A percentile compares a stretch with the other conserved stretches of the same genome.
phyloP scores from a whole-genome alignment of 2,797 vertebrate species.

The Cichlasoma orientale region DNA sequence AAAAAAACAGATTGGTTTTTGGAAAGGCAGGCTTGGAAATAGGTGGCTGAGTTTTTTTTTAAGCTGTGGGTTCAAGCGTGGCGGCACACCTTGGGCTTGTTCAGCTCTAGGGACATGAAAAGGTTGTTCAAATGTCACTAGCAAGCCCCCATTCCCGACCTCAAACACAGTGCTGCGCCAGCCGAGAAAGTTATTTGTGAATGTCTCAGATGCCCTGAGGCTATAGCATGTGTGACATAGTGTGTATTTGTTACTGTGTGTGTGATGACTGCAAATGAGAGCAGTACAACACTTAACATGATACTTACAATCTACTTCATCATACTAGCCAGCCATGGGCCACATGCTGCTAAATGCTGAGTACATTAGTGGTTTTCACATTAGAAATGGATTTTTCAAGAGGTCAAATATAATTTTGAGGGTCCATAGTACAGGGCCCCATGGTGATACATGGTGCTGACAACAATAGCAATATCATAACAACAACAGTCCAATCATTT shows the following conservation, averaged over 20 bases:
- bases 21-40: slow-evolving; percentile 55
- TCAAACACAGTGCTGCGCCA: slow-evolving; percentile 41
- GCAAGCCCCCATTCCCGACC: slow-evolving; percentile 42
- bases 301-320: slow-evolving; percentile 43
- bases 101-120: slow-evolving; percentile 65
- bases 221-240: slow-evolving; percentile 41
- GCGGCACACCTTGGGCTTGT: slow-evolving; percentile 66
- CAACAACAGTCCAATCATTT: slow-evolving; percentile 60
- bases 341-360: slow-evolving; percentile 36
- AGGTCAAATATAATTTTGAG: not conserved
- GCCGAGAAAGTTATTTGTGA: slow-evolving; percentile 61
- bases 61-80: slow-evolving; percentile 62
- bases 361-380: slow-evolving; percentile 19
- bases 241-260: slow-evolving; percentile 34
- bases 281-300: slow-evolving; percentile 37
- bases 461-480: slow-evolving; percentile 26
- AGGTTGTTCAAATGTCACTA: slow-evolving; percentile 79
- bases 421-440: slow-evolving; percentile 6
- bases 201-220: slow-evolving; percentile 62
- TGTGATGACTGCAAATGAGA: slow-evolving; percentile 52
- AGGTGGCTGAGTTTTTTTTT: slow-evolving; percentile 67
- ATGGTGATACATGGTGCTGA: slow-evolving; percentile 13
- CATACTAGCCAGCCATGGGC: slow-evolving; percentile 19
- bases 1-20: slow-evolving; percentile 40
- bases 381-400: not conserved